Evolutionary conservation across 2,888 invertebrate genomes (phyloP).

Genomic region (Campoletis raptor): DNA sequence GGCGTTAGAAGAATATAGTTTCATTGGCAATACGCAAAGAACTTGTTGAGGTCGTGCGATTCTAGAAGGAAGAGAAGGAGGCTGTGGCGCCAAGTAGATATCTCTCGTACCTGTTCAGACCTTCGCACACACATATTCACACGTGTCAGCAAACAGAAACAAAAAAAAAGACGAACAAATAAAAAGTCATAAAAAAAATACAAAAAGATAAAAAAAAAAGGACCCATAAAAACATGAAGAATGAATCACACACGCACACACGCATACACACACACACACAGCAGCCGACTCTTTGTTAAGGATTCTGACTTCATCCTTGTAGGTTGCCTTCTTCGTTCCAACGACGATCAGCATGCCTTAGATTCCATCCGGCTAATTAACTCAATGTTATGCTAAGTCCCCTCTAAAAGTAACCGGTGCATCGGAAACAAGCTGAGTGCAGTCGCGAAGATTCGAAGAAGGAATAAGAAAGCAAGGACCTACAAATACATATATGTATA

Average conservation of each 20-base stretch:
- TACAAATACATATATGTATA: slow-evolving; percentile 31
- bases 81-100: slow-evolving; percentile 82
- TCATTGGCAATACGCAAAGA: slow-evolving; percentile 18
- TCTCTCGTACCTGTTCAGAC: slow-evolving; percentile 75
- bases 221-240: background rate
- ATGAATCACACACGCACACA: slow-evolving; percentile 61
- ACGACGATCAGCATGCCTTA: slow-evolving; percentile 78
- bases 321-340: slow-evolving; percentile 51
- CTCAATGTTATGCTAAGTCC: slow-evolving; percentile 83
- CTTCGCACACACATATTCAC: slow-evolving; percentile 28
- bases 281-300: slow-evolving; percentile 41
- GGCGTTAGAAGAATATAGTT: slow-evolving; percentile 30
- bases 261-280: slow-evolving; percentile 41
- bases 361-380: slow-evolving; percentile 84
- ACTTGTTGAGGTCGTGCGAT: slow-evolving; percentile 25
- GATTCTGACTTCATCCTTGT: slow-evolving; percentile 42
- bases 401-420: slow-evolving; percentile 79
- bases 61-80: slow-evolving; percentile 74
- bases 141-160: slow-evolving; percentile 10
- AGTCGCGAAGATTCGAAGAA: slow-evolving; percentile 50
- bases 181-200: background rate
- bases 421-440: slow-evolving; percentile 60
- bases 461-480: slow-evolving; percentile 57
- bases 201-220: background rate
- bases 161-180: background rate